Evolutionary conservation across 2,113 vertebrate species (phyloP).

Genomic region (Artemisiospiza belli): DNA sequence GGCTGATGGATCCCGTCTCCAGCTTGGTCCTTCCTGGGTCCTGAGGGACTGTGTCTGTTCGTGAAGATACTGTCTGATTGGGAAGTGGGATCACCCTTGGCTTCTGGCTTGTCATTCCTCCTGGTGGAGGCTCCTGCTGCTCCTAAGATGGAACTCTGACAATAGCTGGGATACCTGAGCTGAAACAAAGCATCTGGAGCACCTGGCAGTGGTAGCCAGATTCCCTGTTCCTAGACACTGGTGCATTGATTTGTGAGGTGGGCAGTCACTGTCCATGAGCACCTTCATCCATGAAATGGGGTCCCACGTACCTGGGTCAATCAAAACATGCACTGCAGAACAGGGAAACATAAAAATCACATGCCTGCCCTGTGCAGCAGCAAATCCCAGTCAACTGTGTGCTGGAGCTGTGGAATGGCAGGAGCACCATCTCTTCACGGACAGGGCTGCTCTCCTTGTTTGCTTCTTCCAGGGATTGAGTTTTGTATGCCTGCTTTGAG

Average conservation of each 20-base stretch:
- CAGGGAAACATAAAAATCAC: not conserved
- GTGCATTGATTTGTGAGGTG: not conserved
- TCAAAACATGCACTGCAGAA: not conserved
- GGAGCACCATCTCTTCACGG: accelerated
- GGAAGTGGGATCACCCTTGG: not conserved
- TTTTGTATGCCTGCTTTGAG: not conserved
- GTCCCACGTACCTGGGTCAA: accelerated
- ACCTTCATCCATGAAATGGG: not conserved
- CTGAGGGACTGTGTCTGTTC: not conserved
- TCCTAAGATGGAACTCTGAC: not conserved
- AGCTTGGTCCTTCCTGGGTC: not conserved
- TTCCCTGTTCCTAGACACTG: accelerated
- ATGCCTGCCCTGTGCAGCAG: accelerated
- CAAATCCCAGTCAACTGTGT: not conserved
- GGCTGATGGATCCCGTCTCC: not conserved
- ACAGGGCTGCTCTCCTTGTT: not conserved
- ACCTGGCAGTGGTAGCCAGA: not conserved
- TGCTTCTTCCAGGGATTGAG: not conserved
- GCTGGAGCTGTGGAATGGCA: not conserved
- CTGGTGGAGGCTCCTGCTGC: not conserved
- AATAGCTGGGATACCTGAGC: not conserved
- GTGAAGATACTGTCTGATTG: not conserved
- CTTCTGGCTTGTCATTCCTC: not conserved
- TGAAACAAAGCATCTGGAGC: not conserved
- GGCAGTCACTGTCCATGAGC: not conserved